Conservation (phyloP, 2,797 vertebrate genomes). For the Neosilurus hyrtlii region DNA sequence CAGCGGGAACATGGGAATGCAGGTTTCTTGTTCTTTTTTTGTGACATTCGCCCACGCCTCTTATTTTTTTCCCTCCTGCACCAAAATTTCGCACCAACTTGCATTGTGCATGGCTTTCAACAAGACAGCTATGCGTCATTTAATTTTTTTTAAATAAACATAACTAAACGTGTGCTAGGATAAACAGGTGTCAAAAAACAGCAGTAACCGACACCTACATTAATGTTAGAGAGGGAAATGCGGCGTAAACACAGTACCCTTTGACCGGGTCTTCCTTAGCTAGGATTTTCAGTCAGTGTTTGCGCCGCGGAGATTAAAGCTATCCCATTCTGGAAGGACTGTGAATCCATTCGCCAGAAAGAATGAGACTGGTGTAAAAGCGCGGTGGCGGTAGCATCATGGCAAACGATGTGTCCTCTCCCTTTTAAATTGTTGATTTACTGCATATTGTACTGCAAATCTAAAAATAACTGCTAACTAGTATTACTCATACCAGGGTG, state of each 20-base stretch:
- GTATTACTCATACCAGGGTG: not conserved
- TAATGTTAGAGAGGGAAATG: not conserved
- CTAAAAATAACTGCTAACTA: not conserved
- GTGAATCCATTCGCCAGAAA: not conserved
- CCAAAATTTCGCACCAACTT: not conserved
- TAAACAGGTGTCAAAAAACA: not conserved
- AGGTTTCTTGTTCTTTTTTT: slow-evolving; percentile 26
- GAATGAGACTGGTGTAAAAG: not conserved
- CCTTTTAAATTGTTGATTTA: not conserved
- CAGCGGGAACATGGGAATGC: slow-evolving; percentile 31
- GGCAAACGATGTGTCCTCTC: not conserved
- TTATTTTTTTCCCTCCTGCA: not conserved
- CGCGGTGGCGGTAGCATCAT: not conserved
- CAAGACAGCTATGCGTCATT: not conserved
- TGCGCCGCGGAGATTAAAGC: not conserved
- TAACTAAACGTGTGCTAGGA: not conserved
- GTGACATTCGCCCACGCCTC: not conserved
- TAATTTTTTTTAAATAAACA: not conserved
- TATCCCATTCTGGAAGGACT: not conserved
- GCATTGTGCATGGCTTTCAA: not conserved
- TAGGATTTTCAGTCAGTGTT: not conserved
- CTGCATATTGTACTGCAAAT: not conserved
- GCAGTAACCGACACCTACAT: not conserved
- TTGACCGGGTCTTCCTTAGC: not conserved
- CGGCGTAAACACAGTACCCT: not conserved